Evolutionary conservation across 2,888 invertebrate genomes (phyloP).

Genomic region (Ernsta delagoae): DNA sequence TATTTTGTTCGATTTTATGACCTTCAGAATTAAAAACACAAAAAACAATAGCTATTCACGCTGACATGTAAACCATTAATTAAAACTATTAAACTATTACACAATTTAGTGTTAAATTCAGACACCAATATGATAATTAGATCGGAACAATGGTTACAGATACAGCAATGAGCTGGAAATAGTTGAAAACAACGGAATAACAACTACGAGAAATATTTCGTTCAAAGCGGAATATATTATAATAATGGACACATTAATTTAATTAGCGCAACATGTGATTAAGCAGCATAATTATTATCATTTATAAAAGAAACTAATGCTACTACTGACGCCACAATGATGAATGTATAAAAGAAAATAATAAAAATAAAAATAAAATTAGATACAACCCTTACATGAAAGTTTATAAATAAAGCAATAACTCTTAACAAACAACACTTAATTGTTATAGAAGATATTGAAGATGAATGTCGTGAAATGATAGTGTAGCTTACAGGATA

Average conservation of each 20-base stretch:
- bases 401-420: neutral
- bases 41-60: no score
- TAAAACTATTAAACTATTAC: neutral
- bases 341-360: no score
- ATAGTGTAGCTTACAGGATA: neutral
- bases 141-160: conserved; percentile 16
- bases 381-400: no score
- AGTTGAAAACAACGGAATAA: conserved; percentile 22
- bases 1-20: no score
- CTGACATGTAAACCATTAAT: conserved; percentile 9
- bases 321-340: no score
- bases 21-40: no score
- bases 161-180: conserved; percentile 23
- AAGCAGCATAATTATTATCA: neutral
- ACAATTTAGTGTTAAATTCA: conserved; percentile 22
- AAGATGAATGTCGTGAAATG: neutral
- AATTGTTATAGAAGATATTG: neutral
- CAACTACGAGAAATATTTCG: conserved; percentile 21
- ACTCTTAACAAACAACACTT: neutral
- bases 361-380: no score
- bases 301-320: neutral
- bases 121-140: conserved; percentile 28
- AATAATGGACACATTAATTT: conserved; percentile 21
- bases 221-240: conserved; percentile 16
- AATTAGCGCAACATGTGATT: conserved; percentile 14